Conservation (phyloP, 2,797 vertebrate species). For the Enteromius thamalakanensis region DNA sequence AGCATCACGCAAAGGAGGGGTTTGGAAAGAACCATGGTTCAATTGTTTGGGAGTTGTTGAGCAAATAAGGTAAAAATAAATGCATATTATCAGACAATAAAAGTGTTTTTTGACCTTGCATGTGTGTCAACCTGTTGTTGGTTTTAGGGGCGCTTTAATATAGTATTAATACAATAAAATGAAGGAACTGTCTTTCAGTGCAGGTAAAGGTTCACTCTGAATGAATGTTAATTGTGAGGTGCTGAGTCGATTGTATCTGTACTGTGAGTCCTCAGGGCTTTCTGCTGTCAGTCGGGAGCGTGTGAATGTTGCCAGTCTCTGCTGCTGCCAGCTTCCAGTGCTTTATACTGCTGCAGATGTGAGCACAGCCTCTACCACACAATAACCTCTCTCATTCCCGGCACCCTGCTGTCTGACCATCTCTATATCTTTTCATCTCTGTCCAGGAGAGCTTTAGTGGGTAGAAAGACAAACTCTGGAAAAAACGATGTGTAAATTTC, state of each 20-base stretch:
- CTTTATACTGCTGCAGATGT: constrained; percentile 56
- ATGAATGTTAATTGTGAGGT: background rate
- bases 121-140: no score
- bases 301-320: constrained; percentile 26
- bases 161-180: background rate
- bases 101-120: no score
- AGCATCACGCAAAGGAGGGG: no score
- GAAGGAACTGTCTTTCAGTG: background rate
- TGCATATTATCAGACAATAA: no score
- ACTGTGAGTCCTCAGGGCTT: background rate
- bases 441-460: background rate
- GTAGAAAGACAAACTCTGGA: background rate
- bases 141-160: no score
- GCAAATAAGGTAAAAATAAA: no score
- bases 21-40: no score
- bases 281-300: constrained; percentile 1
- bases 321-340: constrained; percentile 36
- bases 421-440: constrained; percentile 13
- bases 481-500: background rate
- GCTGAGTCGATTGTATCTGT: background rate
- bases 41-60: no score
- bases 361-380: constrained; percentile 20
- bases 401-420: constrained; percentile 12
- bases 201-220: background rate
- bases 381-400: constrained; percentile 44